Evolutionary conservation across 2,113 vertebrate genomes (phyloP).

Genomic region (Raphicerus campestris): DNA sequence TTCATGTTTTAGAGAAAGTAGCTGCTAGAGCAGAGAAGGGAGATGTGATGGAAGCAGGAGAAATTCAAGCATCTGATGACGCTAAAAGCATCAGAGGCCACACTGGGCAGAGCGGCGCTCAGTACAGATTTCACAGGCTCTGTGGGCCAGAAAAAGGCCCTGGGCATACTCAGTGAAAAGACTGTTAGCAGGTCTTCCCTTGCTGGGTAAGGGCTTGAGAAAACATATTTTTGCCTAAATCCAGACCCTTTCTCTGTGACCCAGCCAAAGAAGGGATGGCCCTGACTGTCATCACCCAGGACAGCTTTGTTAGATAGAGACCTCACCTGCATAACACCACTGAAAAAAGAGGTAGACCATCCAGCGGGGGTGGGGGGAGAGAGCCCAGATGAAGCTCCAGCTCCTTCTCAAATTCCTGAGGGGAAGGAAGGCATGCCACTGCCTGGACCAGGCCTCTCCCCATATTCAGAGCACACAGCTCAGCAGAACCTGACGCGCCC

Average conservation of each 20-base stretch:
- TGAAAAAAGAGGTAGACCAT: not conserved
- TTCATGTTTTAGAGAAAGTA: not conserved
- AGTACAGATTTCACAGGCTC: not conserved
- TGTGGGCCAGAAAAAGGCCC: not conserved
- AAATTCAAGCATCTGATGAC: not conserved
- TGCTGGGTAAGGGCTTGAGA: not conserved
- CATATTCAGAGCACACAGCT: accelerated
- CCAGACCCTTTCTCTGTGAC: not conserved
- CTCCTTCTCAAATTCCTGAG: not conserved
- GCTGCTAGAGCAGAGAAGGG: not conserved
- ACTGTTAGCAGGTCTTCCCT: not conserved
- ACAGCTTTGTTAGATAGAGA: not conserved
- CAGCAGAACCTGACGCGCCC: not conserved
- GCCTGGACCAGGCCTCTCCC: no score
- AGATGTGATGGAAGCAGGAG: not conserved
- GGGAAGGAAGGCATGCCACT: not conserved
- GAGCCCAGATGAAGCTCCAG: not conserved
- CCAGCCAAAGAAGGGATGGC: not conserved
- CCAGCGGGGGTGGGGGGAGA: accelerated
- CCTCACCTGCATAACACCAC: not conserved
- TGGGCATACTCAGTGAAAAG: not conserved
- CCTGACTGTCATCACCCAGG: not conserved
- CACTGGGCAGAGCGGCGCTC: not conserved
- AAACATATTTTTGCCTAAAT: not conserved
- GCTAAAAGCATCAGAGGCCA: not conserved